Evolutionary conservation across 2,888 invertebrate genomes (phyloP).

Genomic region (Schizotus pectinicornis): DNA sequence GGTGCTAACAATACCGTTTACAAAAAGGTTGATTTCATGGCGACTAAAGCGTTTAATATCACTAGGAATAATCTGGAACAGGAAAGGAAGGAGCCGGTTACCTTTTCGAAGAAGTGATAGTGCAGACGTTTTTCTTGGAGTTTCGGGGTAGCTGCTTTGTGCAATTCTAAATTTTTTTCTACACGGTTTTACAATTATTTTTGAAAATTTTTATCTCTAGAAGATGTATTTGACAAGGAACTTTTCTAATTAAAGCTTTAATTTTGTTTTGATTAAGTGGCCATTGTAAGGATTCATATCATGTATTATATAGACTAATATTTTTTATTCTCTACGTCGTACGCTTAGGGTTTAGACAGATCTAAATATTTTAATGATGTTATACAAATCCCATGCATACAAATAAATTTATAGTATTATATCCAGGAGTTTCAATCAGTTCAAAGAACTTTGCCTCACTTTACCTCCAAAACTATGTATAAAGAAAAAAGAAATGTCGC

Average conservation of each 20-base stretch:
- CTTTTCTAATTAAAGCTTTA: conserved; percentile 25
- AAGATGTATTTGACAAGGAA: conserved; percentile 10
- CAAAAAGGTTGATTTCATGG: conserved; percentile 92
- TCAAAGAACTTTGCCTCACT: too few species aligned
- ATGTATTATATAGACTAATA: conserved; percentile 36
- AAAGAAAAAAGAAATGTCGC: too few species aligned
- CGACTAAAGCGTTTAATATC: conserved; percentile 91
- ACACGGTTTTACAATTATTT: conserved; percentile 13
- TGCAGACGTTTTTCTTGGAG: conserved; percentile 9
- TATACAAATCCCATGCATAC: conserved; percentile 36
- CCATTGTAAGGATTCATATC: conserved; percentile 39
- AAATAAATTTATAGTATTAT: conserved; percentile 33
- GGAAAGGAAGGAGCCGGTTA: conserved; percentile 60
- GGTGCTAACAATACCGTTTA: conserved; percentile 68
- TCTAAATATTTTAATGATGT: conserved; percentile 39
- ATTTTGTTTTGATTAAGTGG: conserved; percentile 33
- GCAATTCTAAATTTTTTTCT: conserved; percentile 20
- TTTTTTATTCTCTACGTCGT: conserved; percentile 40
- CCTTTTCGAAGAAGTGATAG: conserved; percentile 48
- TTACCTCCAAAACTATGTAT: too few species aligned
- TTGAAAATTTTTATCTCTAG: conserved; percentile 15
- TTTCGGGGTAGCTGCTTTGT: conserved; percentile 20
- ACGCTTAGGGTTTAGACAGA: conserved; percentile 40
- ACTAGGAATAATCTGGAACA: conserved; percentile 82
- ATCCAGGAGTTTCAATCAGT: conserved; percentile 2